phyloP scores from a whole-genome alignment of 2,888 invertebrate genomes.

The Lathronympha strigana region DNA sequence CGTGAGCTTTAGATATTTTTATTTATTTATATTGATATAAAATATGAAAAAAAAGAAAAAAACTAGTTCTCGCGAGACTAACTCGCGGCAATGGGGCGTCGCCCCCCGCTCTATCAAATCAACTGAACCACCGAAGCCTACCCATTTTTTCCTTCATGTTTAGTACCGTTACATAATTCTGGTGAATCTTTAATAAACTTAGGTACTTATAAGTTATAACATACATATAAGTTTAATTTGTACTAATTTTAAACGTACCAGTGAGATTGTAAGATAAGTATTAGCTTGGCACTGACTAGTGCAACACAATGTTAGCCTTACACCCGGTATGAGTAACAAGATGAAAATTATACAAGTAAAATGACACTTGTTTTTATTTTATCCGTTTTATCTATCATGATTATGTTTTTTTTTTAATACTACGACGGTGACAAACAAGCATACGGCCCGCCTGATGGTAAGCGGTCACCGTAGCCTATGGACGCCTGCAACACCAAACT shows the following conservation, averaged over 20 bases:
- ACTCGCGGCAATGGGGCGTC: not conserved
- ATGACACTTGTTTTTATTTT: not conserved
- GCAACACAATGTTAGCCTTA: slow-evolving; percentile 62
- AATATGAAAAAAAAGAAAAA: too few relatives aligned
- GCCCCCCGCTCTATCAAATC: not conserved
- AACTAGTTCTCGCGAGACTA: too few relatives aligned
- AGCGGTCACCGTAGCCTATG: too few relatives aligned
- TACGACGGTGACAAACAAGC: too few relatives aligned
- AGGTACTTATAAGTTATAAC: too few relatives aligned
- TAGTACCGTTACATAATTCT: not conserved
- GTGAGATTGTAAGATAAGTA: slow-evolving; percentile 26
- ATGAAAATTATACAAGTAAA: slow-evolving; percentile 39
- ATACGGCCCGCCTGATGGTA: too few relatives aligned
- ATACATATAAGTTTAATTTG: slow-evolving; percentile 14
- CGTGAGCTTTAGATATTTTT: too few relatives aligned
- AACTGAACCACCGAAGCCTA: not conserved
- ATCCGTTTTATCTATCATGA: not conserved
- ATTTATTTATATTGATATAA: too few relatives aligned
- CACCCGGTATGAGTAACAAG: slow-evolving; percentile 55
- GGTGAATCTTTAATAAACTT: slow-evolving; percentile 8
- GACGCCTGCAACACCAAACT: too few relatives aligned
- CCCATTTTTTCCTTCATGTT: not conserved
- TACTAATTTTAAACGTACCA: slow-evolving; percentile 27
- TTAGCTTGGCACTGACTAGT: slow-evolving; percentile 42
- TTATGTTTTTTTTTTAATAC: too few relatives aligned